Conservation (phyloP, 2,888 invertebrate species). For the Spilosoma lubricipeda region DNA sequence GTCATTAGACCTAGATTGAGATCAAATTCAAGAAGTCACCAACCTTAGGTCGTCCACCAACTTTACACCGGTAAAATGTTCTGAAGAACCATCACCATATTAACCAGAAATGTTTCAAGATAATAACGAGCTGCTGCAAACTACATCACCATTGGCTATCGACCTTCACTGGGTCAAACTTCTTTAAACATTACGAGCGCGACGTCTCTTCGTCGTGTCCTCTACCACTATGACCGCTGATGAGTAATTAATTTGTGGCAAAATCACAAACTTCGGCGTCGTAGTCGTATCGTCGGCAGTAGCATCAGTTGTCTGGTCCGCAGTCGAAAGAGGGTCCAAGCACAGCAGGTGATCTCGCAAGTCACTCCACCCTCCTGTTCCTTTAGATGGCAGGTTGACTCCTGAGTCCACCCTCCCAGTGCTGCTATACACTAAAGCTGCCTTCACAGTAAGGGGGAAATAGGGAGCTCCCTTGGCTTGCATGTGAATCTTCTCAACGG, state of each 20-base stretch:
- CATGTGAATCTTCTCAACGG: slow-evolving; percentile 19
- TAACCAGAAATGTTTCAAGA: background rate
- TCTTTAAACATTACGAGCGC: background rate
- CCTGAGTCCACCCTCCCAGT: slow-evolving; percentile 41
- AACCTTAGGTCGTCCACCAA: background rate
- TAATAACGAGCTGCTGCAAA: too few relatives aligned
- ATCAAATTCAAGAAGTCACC: background rate
- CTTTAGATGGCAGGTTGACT: slow-evolving; percentile 40
- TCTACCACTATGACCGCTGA: background rate
- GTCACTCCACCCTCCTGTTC: slow-evolving; percentile 65
- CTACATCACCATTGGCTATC: too few relatives aligned
- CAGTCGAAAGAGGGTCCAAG: slow-evolving; percentile 51
- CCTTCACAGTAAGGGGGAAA: slow-evolving; percentile 56
- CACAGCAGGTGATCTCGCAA: slow-evolving; percentile 64
- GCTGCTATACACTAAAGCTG: slow-evolving; percentile 49
- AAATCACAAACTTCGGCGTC: background rate
- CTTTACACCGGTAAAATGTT: background rate
- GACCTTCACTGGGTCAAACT: background rate
- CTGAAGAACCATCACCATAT: background rate
- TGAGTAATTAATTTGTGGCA: slow-evolving; percentile 8
- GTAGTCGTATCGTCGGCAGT: slow-evolving; percentile 13
- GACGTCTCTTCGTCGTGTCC: background rate
- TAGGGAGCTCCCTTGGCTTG: slow-evolving; percentile 22
- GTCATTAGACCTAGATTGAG: background rate
- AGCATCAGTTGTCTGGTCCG: slow-evolving; percentile 17